Base-by-base conservation (phyloP, 2,113 vertebrate species). In the Monopterus albus region DNA sequence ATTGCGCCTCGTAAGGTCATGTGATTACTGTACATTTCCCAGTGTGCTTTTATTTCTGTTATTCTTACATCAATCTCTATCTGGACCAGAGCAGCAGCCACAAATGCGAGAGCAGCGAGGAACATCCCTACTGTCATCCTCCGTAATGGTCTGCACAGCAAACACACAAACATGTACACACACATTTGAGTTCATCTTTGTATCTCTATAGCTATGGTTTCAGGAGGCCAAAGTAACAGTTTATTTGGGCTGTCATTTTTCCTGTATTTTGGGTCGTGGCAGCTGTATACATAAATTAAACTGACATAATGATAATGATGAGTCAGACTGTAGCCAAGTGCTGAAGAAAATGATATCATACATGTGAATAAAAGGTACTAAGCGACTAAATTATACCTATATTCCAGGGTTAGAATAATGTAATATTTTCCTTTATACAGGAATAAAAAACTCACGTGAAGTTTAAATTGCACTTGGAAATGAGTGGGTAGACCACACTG, bases 111-210 rank as follows among this genome's bases (percentile, higher is more conserved):
- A 14, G 93, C 91, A 3, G 96, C 96, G 0, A 99, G 26, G 50
- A 98, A 84, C 98, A 99, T 99, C 0, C 98, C 98, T 0, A 97
- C 93, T 0, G 96, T 96, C 55, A 99, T 99, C 87, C 68, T 98
- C 89, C 59, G 95, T 58, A 99, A 79, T 0, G 98, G 92, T 56
- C 98, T 99, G 86, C 42, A 70, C 29, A 7, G 31, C 17, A 80
- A 7, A 70, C 2, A 55, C 47, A 68, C 39, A 64, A 11, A n/a
- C n/a, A n/a, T n/a, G 53, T 3, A 17, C 2, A 62, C 20, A 71
- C 11, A 62, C 2, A 55, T 42, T 60, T 46, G 6, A 60, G 7
- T 28, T 42, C 15, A 17, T 31, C 20, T 38, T 17, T 7, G n/a
- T 5, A 21, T 1, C 7, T 18, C 1, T n/a, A 21, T 5, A 5